Evolutionary conservation across 2,113 vertebrate genomes (phyloP), one percentile per base, ranked within the genome.

Genomic region (Cyprinodon variegatus): DNA sequence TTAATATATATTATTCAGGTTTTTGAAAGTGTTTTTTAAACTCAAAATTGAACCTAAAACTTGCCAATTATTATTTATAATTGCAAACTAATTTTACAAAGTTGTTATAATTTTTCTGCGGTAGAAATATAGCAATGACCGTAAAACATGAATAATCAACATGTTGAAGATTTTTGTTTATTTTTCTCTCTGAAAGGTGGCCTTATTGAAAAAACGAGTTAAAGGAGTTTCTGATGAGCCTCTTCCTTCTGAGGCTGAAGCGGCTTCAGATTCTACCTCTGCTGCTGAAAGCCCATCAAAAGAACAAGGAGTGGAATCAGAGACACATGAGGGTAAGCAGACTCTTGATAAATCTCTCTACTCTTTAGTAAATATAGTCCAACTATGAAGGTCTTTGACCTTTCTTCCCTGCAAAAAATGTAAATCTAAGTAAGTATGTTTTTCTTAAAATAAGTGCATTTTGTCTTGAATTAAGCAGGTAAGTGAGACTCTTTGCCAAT

Each of bases 131-230:
- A 29, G 29, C 29, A 29, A 29, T 29, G 29, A 29, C 29, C 29
- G 1, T 29, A 29, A 29, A 29, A 29, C 29, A 29, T 1, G 29
- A 29, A 29, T 29, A 8, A 12, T 22, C 40, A 50, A 17, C 3
- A 10, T 17, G 13, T 37, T 17, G 1, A 39, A 36, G 3, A 36
- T 6, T 29, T 9, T n/a, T 4, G 40, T 60, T 61, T 4, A 45
- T 59, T 8, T 48, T n/a, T 83, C 77, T 39, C 5, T 78, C 11
- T 3, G 3, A 11, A 88, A 99, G 98, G 97, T 98, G 66, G 94
- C 88, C 1, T 89, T 99, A 79, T 93, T 98, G 88, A 98, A 98
- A 85, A 96, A 97, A 74, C 92, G 95, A 36, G 82, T 95, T 53
- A 94, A 92, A 57, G 95, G 91, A 29, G 88, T 89, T 14, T 91